Base-by-base conservation (phyloP, 2,888 invertebrate species). In the Morpho helenor region DNA sequence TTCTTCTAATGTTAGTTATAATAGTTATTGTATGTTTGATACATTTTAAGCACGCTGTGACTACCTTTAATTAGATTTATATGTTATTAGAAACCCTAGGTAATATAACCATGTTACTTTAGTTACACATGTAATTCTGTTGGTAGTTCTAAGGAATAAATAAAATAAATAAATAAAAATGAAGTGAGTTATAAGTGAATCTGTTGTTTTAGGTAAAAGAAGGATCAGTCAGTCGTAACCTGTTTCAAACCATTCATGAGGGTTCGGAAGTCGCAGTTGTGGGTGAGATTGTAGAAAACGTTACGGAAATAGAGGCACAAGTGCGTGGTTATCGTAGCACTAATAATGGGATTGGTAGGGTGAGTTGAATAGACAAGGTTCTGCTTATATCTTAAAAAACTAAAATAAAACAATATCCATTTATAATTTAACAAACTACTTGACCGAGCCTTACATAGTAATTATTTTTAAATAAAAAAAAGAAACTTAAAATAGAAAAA, bases 191-290 rank as follows among this genome's bases (percentile, higher is more conserved):
- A 43, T 9, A 43, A 42, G n/a, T 43, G n/a, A 9, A 43, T 43
- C 8, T 9, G 8, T 43, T 9, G 23, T n/a, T 47, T 7, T 40
- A 91, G 91, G 80, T 91, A 41, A 87, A 87, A 39, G 82, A 87
- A 49, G 80, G 76, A 0, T 79, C 87, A 0, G 58, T 93, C 50
- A 94, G 94, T 1, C 87, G 88, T 70, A 81, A 84, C 53, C 74
- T 82, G 59, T 93, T 93, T 82, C 91, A 92, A 43, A 91, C 93
- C 23, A 87, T 91, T 69, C 94, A 93, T 78, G 79, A 80, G 1
- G 94, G 94, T n/a, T 87, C 92, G 0, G 94, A 95, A 79, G 71
- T 93, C 48, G 92, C 94, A 22, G 92, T 94, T 23, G 92, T 93
- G 6, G 95, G 94, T 0, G 80, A 81, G 64, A 45, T 87, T 10